Evolutionary conservation across 2,797 vertebrate species (phyloP).

Genomic region (Rhodeus uyekii): DNA sequence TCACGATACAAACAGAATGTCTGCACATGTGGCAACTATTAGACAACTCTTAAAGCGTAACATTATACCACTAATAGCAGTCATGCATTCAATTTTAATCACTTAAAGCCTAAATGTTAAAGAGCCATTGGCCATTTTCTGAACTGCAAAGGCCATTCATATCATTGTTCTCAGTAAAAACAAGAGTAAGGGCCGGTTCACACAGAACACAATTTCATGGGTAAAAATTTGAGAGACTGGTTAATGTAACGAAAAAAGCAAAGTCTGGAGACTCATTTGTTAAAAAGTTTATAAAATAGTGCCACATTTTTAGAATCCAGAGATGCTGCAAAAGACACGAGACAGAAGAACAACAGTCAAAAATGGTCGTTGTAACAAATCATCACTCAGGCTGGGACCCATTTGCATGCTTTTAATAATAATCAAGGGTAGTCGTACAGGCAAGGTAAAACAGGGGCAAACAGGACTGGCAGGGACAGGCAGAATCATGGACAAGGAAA

Average conservation of each 20-base stretch:
- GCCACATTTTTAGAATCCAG: background rate
- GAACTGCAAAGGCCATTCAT: conserved; percentile 64
- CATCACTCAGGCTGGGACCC: too few species aligned
- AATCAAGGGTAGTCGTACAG: too few species aligned
- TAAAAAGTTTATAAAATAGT: background rate
- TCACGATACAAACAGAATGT: background rate
- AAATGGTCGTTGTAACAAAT: too few species aligned
- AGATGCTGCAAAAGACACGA: background rate
- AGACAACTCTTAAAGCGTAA: conserved; percentile 74
- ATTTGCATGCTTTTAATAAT: too few species aligned
- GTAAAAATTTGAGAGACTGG: background rate
- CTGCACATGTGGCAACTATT: conserved; percentile 67
- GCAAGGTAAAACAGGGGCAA: too few species aligned
- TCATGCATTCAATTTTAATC: conserved; percentile 78
- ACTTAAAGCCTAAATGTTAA: conserved; percentile 60
- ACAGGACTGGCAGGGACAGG: too few species aligned
- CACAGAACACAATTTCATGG: background rate
- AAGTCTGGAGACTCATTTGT: too few species aligned
- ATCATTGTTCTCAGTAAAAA: background rate
- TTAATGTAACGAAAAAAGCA: background rate
- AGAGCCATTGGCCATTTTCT: conserved; percentile 77
- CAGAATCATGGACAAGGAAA: too few species aligned
- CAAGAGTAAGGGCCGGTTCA: background rate
- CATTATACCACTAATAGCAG: conserved; percentile 76
- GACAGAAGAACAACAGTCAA: background rate